phyloP scores from a whole-genome alignment of 2,797 vertebrate genomes.

The Luscinia luscinia region DNA sequence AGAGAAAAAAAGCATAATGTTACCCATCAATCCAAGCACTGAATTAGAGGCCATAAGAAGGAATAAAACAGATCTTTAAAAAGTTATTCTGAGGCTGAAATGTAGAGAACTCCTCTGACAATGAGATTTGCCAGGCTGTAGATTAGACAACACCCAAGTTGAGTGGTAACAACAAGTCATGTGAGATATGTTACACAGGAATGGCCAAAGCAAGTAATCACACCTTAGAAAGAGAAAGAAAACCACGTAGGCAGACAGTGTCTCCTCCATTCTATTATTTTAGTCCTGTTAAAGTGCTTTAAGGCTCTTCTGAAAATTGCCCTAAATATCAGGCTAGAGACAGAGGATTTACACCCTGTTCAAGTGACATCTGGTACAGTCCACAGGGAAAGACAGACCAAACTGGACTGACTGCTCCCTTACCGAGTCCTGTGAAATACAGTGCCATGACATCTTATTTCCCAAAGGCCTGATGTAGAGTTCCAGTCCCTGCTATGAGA shows the following conservation, averaged over 20 bases:
- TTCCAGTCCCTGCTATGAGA: not conserved
- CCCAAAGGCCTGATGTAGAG: not conserved
- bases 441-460: not conserved
- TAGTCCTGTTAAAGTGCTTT: not conserved
- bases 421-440: not conserved
- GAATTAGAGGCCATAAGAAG: not conserved
- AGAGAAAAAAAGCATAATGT: not conserved
- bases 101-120: not conserved
- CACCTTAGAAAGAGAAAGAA: not conserved
- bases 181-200: not conserved
- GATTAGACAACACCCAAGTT: not conserved
- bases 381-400: not conserved
- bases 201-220: not conserved
- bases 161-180: not conserved
- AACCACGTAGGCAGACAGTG: not conserved
- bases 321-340: not conserved
- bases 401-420: not conserved
- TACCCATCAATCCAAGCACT: not conserved
- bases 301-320: not conserved
- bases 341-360: not conserved
- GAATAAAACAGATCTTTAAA: not conserved
- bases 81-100: not conserved
- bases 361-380: not conserved
- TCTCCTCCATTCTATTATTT: not conserved
- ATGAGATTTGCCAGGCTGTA: not conserved